phyloP scores from a whole-genome alignment of 2,888 invertebrate species.

The Apodemia duryi region DNA sequence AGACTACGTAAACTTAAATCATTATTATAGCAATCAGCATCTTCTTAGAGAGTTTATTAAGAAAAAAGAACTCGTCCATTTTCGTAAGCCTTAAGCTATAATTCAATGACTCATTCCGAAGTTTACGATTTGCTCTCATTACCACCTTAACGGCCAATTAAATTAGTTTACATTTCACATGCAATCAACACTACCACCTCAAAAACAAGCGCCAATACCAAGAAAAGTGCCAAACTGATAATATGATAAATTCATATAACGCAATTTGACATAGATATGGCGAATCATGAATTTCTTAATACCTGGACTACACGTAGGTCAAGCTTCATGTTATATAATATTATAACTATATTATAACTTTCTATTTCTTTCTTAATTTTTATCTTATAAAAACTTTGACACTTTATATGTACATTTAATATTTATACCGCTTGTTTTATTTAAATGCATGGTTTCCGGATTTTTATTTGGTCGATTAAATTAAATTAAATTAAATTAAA shows the following conservation, averaged over 20 bases:
- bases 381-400: too few relatives aligned
- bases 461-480: too few relatives aligned
- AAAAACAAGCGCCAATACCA: slow-evolving; percentile 46
- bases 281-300: neutral
- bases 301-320: slow-evolving; percentile 14
- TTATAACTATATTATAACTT: too few relatives aligned
- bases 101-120: neutral
- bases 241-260: slow-evolving; percentile 34
- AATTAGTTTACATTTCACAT: slow-evolving; percentile 43
- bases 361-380: too few relatives aligned
- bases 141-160: slow-evolving; percentile 23
- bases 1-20: too few relatives aligned
- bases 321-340: neutral
- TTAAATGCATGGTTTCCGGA: too few relatives aligned
- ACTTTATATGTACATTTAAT: too few relatives aligned
- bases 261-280: slow-evolving; percentile 22
- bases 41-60: too few relatives aligned
- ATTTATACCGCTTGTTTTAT: too few relatives aligned
- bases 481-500: too few relatives aligned
- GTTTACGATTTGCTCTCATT: neutral
- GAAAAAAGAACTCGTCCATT: neutral
- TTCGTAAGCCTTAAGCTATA: neutral
- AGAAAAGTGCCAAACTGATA: slow-evolving; percentile 31
- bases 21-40: too few relatives aligned
- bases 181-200: slow-evolving; percentile 57